Base-by-base conservation (phyloP, 2,113 vertebrate species). In the Ammospiza nelsoni region DNA sequence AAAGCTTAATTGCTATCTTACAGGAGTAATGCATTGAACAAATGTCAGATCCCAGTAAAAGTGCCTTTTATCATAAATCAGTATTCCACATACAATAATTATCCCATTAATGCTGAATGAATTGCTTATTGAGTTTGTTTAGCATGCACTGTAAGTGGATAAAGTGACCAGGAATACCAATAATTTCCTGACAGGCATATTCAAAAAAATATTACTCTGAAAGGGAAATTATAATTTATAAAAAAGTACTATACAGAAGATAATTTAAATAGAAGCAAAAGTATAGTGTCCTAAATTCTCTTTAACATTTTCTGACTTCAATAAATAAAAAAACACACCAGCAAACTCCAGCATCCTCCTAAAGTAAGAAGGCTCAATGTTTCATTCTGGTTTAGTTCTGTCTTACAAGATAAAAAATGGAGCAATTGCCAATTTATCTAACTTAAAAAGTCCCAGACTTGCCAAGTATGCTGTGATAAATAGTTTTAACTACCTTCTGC, bases 21-120 rank as follows among this genome's bases (percentile, higher is more conserved):
- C 86, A 75, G 7, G 65, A 90, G 77, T 89, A 95, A 94, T 84
- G 83, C 94, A 97, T 92, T 93, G 93, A 97, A 87, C 93, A 97
- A 95, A 68, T 90, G 93, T 95, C 94, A 90, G 48, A 84, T 65
- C 69, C 89, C 58, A 44, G 48, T 87, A 93, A 94, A 68, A 58
- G 73, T 90, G 93, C 73, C 79, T 86, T 95, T 95, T 78, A 90
- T 87, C 88, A 96, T 94, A 96, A 96, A 96, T 94, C 77, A 94
- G 57, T 46, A 89, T 92, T 90, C 73, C 89, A 73, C 62, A 92
- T 95, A 75, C 73, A 94, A 68, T 84, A 96, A 96, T 96, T 94
- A 96, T 63, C 69, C 58, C 66, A 93, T 94, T 96, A 96, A 93
- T 65, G 76, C n/a, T 54, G 77, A 92, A 89, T 79, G 44, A 94